Conservation (phyloP, 1,140 invertebrate species). For the silkworm (Bombyx mori) region DNA sequence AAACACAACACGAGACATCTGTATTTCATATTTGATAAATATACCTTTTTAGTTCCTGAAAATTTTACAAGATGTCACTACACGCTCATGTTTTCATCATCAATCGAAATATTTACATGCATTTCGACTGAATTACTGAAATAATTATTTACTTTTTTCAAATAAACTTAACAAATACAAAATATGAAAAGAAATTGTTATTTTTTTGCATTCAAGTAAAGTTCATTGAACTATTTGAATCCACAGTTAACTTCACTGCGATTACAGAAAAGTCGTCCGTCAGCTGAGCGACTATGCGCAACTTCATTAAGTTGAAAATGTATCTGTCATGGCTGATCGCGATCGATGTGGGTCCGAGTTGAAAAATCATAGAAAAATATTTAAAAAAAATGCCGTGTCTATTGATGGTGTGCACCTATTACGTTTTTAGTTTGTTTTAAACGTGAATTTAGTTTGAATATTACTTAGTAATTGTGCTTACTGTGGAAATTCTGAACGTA, state of each 20-base stretch:
- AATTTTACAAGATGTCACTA: no score
- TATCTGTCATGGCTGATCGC: slow-evolving; percentile 57
- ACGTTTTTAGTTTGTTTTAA: neutral
- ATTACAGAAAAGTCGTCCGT: slow-evolving; percentile 46
- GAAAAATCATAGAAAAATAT: slow-evolving; percentile 55
- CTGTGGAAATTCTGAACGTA: slow-evolving; percentile 49
- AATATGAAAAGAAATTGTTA: slow-evolving; percentile 10
- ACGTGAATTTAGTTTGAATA: slow-evolving; percentile 1
- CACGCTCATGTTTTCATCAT: no score
- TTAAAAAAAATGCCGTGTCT: slow-evolving; percentile 55
- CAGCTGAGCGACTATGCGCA: slow-evolving; percentile 51
- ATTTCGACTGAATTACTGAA: neutral
- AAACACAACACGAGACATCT: no score
- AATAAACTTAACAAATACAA: neutral
- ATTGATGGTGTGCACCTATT: slow-evolving; percentile 14
- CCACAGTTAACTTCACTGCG: slow-evolving; percentile 40
- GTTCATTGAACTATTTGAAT: neutral
- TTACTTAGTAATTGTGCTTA: slow-evolving; percentile 33
- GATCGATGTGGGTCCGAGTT: slow-evolving; percentile 55
- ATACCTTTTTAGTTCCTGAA: no score
- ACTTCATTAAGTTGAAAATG: slow-evolving; percentile 54
- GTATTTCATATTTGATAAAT: no score
- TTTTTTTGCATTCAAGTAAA: slow-evolving; percentile 2
- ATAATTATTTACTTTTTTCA: neutral
- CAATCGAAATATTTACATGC: neutral